phyloP scores from a whole-genome alignment of 2,888 invertebrate species.

The Harpalus rufipes region DNA sequence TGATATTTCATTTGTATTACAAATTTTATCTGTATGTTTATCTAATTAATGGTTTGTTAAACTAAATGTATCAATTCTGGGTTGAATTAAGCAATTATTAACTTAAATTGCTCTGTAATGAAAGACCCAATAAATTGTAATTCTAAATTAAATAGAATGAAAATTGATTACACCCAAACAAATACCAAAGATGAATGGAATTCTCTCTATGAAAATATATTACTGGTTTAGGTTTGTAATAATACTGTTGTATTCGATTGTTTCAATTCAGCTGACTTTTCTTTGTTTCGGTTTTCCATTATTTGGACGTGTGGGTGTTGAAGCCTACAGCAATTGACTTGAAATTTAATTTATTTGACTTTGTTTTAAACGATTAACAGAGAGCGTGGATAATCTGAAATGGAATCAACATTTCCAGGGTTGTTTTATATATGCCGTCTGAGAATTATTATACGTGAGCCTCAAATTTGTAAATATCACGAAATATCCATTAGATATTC shows the following conservation, averaged over 20 bases:
- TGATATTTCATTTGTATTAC: neutral
- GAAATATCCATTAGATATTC: no score
- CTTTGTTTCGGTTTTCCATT: constrained; percentile 18
- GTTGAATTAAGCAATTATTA: neutral
- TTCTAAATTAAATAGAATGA: constrained; percentile 3
- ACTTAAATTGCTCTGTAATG: neutral
- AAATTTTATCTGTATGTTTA: neutral
- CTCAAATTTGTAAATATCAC: no score
- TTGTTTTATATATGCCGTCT: no score
- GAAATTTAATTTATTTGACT: constrained; percentile 3
- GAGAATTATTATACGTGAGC: no score
- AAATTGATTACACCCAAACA: neutral
- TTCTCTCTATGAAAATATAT: constrained; percentile 13
- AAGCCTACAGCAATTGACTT: constrained; percentile 5
- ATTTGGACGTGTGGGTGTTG: constrained; percentile 15
- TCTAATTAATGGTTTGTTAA: neutral
- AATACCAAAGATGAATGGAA: constrained; percentile 4
- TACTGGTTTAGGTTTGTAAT: neutral
- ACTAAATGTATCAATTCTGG: neutral
- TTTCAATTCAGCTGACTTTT: neutral
- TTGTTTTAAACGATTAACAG: neutral
- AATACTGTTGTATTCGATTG: neutral
- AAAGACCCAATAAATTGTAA: neutral
- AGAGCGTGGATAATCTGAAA: no score
- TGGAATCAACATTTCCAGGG: no score